phyloP scores from a whole-genome alignment of 2,797 vertebrate genomes.

The Hoplostethus mediterraneus region DNA sequence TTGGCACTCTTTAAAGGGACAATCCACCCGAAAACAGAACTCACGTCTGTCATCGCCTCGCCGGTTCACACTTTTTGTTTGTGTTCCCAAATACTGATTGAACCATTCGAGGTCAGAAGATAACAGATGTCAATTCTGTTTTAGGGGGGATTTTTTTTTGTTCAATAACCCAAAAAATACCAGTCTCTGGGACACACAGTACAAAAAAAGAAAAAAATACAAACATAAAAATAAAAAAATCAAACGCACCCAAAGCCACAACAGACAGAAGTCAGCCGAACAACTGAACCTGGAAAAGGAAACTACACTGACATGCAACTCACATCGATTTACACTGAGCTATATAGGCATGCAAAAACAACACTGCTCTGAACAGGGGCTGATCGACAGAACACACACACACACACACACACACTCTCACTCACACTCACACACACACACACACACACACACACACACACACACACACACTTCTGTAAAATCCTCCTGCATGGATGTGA shows the following conservation, averaged over 20 bases:
- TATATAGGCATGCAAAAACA: slow-evolving; percentile 91
- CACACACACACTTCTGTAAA: slow-evolving; percentile 43
- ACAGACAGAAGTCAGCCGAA: slow-evolving; percentile 73
- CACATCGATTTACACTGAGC: slow-evolving; percentile 88
- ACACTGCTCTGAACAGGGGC: slow-evolving; percentile 81
- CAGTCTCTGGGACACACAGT: slow-evolving; percentile 81
- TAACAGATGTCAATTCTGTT: slow-evolving; percentile 26
- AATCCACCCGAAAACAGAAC: slow-evolving; percentile 74
- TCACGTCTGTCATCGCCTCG: slow-evolving; percentile 33
- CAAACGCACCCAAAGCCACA: slow-evolving; percentile 63
- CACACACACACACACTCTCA: too few relatives aligned
- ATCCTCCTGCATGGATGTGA: slow-evolving; percentile 34
- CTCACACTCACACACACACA: slow-evolving; percentile 72
- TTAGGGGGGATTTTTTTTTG: slow-evolving; percentile 13
- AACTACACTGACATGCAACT: slow-evolving; percentile 90
- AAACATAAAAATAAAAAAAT: slow-evolving; percentile 10
- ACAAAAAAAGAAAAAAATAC: slow-evolving; percentile 72
- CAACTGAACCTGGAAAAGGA: slow-evolving; percentile 85
- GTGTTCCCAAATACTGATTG: neutral
- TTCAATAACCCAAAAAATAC: slow-evolving; percentile 38
- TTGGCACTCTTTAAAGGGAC: slow-evolving; percentile 82
- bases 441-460: slow-evolving; percentile 10
- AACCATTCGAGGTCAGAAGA: neutral
- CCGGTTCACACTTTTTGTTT: slow-evolving; percentile 54
- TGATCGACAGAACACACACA: slow-evolving; percentile 80